Conservation (phyloP, 2,888 invertebrate species). For the Xestia sexstrigata region DNA sequence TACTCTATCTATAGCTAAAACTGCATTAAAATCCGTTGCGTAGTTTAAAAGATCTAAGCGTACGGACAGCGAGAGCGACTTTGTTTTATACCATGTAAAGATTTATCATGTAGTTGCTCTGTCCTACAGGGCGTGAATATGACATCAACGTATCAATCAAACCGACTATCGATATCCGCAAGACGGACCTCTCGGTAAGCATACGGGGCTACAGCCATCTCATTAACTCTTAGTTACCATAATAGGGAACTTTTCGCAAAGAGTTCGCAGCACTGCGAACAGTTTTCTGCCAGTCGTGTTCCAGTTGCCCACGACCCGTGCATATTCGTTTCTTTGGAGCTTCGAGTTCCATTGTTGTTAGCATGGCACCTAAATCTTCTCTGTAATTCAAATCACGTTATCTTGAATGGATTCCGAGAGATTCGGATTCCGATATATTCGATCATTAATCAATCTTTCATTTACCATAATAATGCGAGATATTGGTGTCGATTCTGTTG, state of each 20-base stretch:
- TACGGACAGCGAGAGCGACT: no score
- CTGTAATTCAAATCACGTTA: slow-evolving; percentile 63
- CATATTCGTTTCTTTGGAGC: slow-evolving; percentile 74
- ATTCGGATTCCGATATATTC: no score
- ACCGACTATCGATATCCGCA: not conserved
- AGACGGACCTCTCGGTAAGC: not conserved
- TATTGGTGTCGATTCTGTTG: no score
- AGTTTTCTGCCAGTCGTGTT: slow-evolving; percentile 79
- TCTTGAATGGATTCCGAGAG: not conserved
- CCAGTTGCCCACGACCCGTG: slow-evolving; percentile 80
- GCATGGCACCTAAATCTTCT: slow-evolving; percentile 78
- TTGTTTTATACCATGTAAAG: no score
- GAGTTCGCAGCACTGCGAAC: slow-evolving; percentile 74
- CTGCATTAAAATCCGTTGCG: no score
- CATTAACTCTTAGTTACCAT: slow-evolving; percentile 72
- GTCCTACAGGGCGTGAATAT: not conserved
- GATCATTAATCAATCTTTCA: no score
- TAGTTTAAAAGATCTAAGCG: no score
- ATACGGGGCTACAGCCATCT: not conserved
- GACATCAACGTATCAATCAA: not conserved
- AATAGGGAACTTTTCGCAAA: slow-evolving; percentile 81
- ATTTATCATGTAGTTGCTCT: not conserved
- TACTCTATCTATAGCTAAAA: no score
- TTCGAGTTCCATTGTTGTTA: slow-evolving; percentile 73
- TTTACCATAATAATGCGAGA: no score